Conservation (phyloP, 1,140 invertebrate genomes). For the Monomorium pharaonis region DNA sequence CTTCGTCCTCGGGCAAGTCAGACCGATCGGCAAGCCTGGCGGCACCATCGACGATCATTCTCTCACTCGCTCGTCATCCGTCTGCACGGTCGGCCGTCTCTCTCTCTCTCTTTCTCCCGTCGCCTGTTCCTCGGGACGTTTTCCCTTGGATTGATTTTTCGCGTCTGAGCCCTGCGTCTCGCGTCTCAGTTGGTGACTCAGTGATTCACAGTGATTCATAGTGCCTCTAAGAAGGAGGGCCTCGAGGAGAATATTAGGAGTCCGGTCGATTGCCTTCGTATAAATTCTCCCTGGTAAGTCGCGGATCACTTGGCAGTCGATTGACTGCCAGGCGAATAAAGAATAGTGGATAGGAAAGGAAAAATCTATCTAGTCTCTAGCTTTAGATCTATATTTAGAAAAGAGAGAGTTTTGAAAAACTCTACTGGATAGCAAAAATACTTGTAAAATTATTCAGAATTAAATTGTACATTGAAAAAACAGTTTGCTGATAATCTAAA, state of each 20-base stretch:
- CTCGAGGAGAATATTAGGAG: constrained; percentile 30
- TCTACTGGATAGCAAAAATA: neutral
- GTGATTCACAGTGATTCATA: constrained; percentile 68
- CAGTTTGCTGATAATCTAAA: too few relatives aligned
- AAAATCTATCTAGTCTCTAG: neutral
- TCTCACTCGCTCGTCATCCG: constrained; percentile 76
- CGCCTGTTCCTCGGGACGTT: neutral
- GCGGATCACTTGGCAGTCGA: neutral
- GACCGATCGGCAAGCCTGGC: constrained; percentile 51
- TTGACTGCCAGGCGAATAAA: neutral
- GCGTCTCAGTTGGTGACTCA: constrained; percentile 50
- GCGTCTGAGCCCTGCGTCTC: constrained; percentile 31
- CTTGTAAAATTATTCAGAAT: neutral
- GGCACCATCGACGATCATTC: constrained; percentile 71
- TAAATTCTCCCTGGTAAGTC: constrained; percentile 46
- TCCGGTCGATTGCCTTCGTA: neutral
- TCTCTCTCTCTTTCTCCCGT: constrained; percentile 13
- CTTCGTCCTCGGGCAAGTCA: constrained; percentile 66
- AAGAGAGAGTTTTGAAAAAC: neutral
- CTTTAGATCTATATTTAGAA: neutral
- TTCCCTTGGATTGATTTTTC: constrained; percentile 46
- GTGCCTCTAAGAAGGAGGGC: constrained; percentile 48
- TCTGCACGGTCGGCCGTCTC: constrained; percentile 54
- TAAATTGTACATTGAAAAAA: neutral
- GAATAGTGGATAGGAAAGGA: neutral